Base-by-base conservation (phyloP, 2,888 invertebrate species). In the Amblyteles armatorius region DNA sequence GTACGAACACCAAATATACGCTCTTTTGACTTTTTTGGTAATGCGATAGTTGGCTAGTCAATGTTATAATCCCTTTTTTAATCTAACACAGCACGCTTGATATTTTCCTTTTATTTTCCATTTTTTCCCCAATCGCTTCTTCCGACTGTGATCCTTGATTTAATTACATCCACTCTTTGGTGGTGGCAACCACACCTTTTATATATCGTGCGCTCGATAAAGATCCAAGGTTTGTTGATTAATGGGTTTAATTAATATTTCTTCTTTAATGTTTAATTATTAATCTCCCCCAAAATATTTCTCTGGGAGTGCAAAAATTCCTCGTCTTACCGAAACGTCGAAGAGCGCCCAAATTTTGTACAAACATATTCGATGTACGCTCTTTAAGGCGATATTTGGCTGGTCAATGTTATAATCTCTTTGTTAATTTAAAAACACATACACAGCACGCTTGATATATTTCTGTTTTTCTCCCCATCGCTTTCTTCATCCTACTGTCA, bases 21-120 rank as follows among this genome's bases (percentile, higher is more conserved):
- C 55, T 83, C 29, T 76, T 57, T 73, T 2, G 65, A 48, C 79
- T 50, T 50, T 7, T 26, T 69, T 40, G 9, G 9, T 63, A 60
- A 26, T 33, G 44, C 67, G 57, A 69, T 40, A 19, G 44, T 13
- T 69, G 9, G 33, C 9, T 48, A 19, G 13, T 48, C 48, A 68
- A 26, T 52, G 60, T 63, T 6, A 40, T 68, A 26, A 22, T 55
- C 55, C 77, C 36, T 65, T 71, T 16, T 19, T 74, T 26, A 22
- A 57, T 57, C 57, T 9, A 33, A 48, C 13, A 57, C 13, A 22
- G 57, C 57, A 57, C 57, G 55, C 55, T 55, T 55, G 6, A 22
- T 19, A 1, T 9, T n/a, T 29, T 29, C 1, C 29, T 29, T 26
- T 26, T 26, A 26, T 26, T 26, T 26, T 26, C 26, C 26, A 26